Conservation (phyloP, 23 tunicate species). For the Botrylloides violaceus region DNA sequence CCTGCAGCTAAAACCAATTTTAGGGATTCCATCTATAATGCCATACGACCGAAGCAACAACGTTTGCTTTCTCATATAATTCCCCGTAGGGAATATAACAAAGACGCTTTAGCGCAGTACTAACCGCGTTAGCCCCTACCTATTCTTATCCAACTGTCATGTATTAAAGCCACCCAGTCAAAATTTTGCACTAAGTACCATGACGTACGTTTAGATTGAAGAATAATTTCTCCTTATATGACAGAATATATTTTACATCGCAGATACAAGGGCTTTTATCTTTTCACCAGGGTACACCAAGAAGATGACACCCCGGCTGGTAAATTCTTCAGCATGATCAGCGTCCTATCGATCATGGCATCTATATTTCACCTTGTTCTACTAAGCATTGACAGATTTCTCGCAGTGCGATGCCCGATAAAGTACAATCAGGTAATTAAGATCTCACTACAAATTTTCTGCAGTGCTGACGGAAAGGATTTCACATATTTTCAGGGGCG, state of each 20-base stretch:
- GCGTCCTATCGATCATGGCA: slow-evolving; percentile 24
- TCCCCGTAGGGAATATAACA: too few species aligned
- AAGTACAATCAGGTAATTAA: slow-evolving; percentile 13
- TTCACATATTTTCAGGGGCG: slow-evolving; percentile 7
- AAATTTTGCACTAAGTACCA: too few species aligned
- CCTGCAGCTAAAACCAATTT: too few species aligned
- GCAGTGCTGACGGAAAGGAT: neutral
- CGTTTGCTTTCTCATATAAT: too few species aligned
- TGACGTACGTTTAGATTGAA: too few species aligned
- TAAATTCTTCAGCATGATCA: slow-evolving; percentile 4
- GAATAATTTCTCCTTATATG: neutral
- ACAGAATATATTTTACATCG: slow-evolving; percentile 2
- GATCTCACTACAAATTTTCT: neutral
- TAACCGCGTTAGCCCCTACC: too few species aligned
- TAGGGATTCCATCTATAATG: too few species aligned
- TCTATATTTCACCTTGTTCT: slow-evolving; percentile 17
- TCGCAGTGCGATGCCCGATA: slow-evolving; percentile 7
- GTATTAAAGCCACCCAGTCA: too few species aligned
- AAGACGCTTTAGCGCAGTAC: too few species aligned
- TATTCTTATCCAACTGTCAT: too few species aligned
- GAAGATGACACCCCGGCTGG: neutral
- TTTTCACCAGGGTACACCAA: neutral
- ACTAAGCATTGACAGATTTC: slow-evolving; percentile 21
- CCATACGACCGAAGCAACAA: too few species aligned
- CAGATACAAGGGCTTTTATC: too few species aligned